phyloP scores from a whole-genome alignment of 1,140 invertebrate genomes.

The Drosophila sproati region DNA sequence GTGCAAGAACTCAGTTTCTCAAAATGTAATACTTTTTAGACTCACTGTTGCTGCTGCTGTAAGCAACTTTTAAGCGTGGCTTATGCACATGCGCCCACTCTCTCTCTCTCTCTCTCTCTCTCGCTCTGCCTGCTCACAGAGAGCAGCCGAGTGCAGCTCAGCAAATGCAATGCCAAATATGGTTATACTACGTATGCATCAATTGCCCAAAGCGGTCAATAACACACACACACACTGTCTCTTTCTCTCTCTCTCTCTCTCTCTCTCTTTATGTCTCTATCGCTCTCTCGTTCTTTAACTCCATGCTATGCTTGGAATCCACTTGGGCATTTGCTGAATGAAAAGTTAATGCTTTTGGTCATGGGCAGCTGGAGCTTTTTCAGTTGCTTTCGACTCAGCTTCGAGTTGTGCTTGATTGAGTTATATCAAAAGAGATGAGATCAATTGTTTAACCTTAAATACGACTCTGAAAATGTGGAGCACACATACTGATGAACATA shows the following conservation, averaged over 20 bases:
- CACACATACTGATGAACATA: slow-evolving; percentile 7
- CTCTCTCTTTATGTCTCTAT: slow-evolving; percentile 8
- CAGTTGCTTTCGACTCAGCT: not conserved
- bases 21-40: not conserved
- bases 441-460: slow-evolving; percentile 9
- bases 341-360: slow-evolving; percentile 11
- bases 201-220: slow-evolving; percentile 37
- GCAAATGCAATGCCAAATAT: slow-evolving; percentile 78
- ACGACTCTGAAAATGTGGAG: not conserved
- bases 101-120: not conserved
- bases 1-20: not conserved
- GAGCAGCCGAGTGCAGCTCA: slow-evolving; percentile 58
- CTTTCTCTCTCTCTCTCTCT: slow-evolving; percentile 15
- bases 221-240: not conserved
- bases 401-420: slow-evolving; percentile 19
- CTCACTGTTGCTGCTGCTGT: not conserved
- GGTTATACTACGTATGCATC: slow-evolving; percentile 66
- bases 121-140: slow-evolving; percentile 10
- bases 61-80: slow-evolving; percentile 8
- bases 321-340: slow-evolving; percentile 9
- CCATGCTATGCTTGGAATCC: not conserved
- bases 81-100: slow-evolving; percentile 59
- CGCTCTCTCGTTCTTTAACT: not conserved
- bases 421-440: slow-evolving; percentile 39
- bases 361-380: slow-evolving; percentile 9